A percentile compares a stretch with the other conserved stretches of the same genome.
phyloP scores from a whole-genome alignment of 2,888 invertebrate species.

The Cremastinae sp. region DNA sequence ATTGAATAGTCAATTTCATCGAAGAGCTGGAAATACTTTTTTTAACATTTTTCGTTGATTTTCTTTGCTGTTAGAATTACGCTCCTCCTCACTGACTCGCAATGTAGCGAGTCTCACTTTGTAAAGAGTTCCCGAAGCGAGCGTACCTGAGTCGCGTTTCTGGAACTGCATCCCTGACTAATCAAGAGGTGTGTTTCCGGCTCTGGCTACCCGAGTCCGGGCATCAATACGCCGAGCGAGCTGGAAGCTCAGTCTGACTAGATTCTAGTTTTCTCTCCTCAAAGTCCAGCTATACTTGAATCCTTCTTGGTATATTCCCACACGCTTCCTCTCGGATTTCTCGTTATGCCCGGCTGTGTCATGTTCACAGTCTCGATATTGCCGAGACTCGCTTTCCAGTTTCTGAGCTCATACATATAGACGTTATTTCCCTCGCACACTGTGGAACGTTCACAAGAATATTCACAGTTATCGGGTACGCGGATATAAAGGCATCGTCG shows the following conservation, averaged over 20 bases:
- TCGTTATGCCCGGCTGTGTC: conserved; percentile 50
- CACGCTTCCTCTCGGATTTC: conserved; percentile 38
- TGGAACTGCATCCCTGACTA: conserved; percentile 51
- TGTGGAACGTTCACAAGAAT: background rate
- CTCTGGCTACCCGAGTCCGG: background rate
- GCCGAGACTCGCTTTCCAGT: conserved; percentile 46
- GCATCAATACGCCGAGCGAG: conserved; percentile 28
- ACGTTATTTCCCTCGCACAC: background rate
- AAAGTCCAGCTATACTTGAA: conserved; percentile 13
- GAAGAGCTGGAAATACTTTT: too few species aligned
- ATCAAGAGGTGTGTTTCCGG: conserved; percentile 56
- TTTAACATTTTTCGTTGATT: conserved; percentile 11
- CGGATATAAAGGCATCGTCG: conserved; percentile 17
- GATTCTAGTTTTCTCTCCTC: conserved; percentile 38
- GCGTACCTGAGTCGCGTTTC: conserved; percentile 40
- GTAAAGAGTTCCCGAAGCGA: conserved; percentile 47
- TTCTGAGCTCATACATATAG: conserved; percentile 20
- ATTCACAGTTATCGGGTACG: background rate
- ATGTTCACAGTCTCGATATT: conserved; percentile 50
- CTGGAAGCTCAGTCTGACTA: conserved; percentile 45
- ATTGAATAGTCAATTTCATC: too few species aligned
- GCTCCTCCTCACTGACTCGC: conserved; percentile 17
- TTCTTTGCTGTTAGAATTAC: too few species aligned
- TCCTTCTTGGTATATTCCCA: conserved; percentile 39
- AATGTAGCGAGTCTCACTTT: conserved; percentile 39